Conservation (phyloP, 1,140 invertebrate genomes). For the Lepidurus apus region DNA sequence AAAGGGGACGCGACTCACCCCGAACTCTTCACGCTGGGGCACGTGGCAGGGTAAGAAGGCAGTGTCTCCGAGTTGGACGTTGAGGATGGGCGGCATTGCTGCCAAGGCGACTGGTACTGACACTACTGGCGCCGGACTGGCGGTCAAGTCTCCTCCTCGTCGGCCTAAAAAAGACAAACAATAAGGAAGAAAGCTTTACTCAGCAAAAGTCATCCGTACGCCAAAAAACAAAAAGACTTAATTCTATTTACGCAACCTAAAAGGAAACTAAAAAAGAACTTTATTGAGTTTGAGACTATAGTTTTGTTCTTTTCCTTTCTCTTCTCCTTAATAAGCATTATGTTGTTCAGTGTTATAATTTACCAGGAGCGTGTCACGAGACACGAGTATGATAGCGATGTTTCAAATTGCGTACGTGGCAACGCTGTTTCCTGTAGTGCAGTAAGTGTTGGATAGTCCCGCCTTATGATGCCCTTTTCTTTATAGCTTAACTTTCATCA, state of each 20-base stretch:
- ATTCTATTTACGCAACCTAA: too few species aligned
- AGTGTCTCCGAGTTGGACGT: conserved; percentile 33
- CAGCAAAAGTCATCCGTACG: background rate
- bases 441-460: background rate
- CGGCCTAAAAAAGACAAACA: conserved; percentile 11
- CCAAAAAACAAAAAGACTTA: background rate
- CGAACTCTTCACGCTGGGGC: conserved; percentile 28
- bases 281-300: too few species aligned
- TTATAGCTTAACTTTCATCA: background rate
- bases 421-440: too few species aligned
- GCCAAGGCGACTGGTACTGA: conserved; percentile 20
- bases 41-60: conserved; percentile 35
- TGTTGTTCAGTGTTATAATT: too few species aligned
- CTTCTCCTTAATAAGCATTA: too few species aligned
- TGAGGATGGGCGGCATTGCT: conserved; percentile 24
- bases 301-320: too few species aligned
- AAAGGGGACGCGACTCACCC: conserved; percentile 27
- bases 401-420: too few species aligned
- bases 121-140: conserved; percentile 16
- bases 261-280: too few species aligned
- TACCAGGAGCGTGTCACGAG: too few species aligned
- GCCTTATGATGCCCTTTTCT: background rate
- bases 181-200: background rate
- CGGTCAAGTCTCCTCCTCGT: conserved; percentile 4
- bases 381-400: too few species aligned